Evolutionary conservation across 1,140 invertebrate genomes (phyloP), one percentile per base, ranked within the genome.

Genomic region (Lepidurus couesii): DNA sequence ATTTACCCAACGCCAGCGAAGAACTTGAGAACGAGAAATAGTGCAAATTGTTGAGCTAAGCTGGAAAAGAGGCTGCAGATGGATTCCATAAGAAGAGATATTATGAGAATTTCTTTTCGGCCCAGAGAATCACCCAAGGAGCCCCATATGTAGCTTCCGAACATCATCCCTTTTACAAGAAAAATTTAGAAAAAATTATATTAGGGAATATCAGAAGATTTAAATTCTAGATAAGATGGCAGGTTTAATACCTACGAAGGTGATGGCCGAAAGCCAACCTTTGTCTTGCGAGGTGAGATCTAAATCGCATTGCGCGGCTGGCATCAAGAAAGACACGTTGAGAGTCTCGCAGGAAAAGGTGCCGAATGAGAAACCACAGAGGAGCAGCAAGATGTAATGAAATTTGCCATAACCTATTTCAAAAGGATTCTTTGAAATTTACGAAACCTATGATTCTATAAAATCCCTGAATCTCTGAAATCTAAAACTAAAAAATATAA

Each of bases 291-390:
- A 95, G 81, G 91, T 92, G 82, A 97, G 89, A 73, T 94, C 86
- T 82, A 98, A 88, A 86, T 97, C 95, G 88, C 95, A 96, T 86
- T 95, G 91, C 76, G 95, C 95, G 81, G 94, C 93, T 47, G 95
- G 95, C 74, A 98, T 86, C 83, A 97, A 93, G 88, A 97, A 97
- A 77, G 95, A 94, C 91, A 95, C 94, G 75, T 95, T 95, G 82
- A 96, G 94, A 85, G 97, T 92, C 86, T 97, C 95, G 90, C 97
- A 95, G 87, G 96, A 94, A 88, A 97, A 95, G 84, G 93, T 95
- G 73, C 95, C 95, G 86, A 94, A 95, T 82, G 96, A 94, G 86
- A 95, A 92, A 78, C 95, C 95, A 87, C 94, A 95, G 83, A 95
- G 90, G 82, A 91, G 89, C 86, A 98, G 87, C 83, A 96, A 88